Conservation (phyloP, 2,797 vertebrate genomes). For the Kryptopterus vitreolus region DNA sequence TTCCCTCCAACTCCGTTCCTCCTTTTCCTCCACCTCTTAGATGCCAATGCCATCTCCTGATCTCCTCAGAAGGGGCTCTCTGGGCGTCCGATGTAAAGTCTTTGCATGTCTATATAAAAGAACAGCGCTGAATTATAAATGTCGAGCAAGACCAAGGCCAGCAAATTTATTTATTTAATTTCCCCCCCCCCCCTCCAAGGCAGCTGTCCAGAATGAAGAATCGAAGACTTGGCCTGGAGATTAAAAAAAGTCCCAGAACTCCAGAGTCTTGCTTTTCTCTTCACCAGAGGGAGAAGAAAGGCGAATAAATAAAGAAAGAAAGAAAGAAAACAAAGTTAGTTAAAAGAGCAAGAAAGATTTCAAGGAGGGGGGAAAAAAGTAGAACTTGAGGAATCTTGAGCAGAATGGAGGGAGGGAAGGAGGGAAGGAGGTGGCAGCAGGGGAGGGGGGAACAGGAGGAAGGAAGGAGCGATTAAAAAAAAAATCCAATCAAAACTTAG, state of each 20-base stretch:
- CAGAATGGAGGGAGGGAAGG: slow-evolving; percentile 54
- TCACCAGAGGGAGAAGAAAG: slow-evolving; percentile 39
- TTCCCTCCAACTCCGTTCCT: not conserved
- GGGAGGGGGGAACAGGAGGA: not conserved
- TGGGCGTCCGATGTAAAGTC: slow-evolving; percentile 38
- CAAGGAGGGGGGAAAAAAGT: slow-evolving; percentile 38
- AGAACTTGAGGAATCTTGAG: slow-evolving; percentile 64
- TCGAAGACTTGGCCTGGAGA: slow-evolving; percentile 49
- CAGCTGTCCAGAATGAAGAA: slow-evolving; percentile 38
- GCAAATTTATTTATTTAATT: slow-evolving; percentile 31
- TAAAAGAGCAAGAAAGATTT: slow-evolving; percentile 53
- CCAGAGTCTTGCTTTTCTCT: slow-evolving; percentile 26
- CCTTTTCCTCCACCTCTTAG: slow-evolving; percentile 12
- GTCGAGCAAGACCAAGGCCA: slow-evolving; percentile 43
- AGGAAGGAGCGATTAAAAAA: slow-evolving; percentile 2
- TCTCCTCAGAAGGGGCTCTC: slow-evolving; percentile 38
- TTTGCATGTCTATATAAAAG: slow-evolving; percentile 46
- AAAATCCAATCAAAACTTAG: slow-evolving; percentile 77
- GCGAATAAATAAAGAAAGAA: slow-evolving; percentile 15
- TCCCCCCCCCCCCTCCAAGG: no score
- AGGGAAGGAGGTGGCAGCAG: slow-evolving; percentile 34
- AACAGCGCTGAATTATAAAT: slow-evolving; percentile 51
- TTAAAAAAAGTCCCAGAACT: slow-evolving; percentile 51
- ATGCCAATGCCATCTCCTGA: slow-evolving; percentile 36
- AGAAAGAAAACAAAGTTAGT: slow-evolving; percentile 40